These are phyloP conservation scores for Chironomus tepperi DNA, from an alignment of 1,140 invertebrate genomes.

Conservation along the genomic window DNA sequence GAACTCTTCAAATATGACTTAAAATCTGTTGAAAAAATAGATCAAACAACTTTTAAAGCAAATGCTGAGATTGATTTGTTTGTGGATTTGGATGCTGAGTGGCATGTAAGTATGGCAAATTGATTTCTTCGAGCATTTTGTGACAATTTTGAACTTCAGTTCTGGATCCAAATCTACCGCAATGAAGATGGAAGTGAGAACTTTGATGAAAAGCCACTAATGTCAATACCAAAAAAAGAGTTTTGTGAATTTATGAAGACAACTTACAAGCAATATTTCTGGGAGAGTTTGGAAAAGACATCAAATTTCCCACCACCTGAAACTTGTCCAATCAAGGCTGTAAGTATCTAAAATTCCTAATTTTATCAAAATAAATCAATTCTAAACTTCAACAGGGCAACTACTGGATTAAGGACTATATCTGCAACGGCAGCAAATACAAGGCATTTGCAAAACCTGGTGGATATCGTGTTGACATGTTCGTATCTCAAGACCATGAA, in stretches of 20 bases:
- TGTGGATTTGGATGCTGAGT: not conserved
- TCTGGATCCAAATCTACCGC: not conserved
- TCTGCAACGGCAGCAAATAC: not conserved
- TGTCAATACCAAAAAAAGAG: not conserved
- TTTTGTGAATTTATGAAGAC: conserved; percentile 4
- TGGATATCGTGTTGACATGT: not conserved
- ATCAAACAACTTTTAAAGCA: not conserved
- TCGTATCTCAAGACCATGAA: not conserved
- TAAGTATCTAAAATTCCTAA: not conserved
- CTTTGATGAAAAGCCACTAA: not conserved
- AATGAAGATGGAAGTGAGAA: not conserved
- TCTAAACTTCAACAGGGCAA: not conserved
- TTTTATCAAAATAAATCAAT: not conserved
- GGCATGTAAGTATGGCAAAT: conserved; percentile 4
- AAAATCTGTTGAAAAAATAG: not conserved
- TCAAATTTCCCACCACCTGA: not conserved
- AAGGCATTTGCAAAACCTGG: not conserved
- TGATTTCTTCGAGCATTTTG: too few relatives aligned
- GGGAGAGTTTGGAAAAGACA: not conserved
- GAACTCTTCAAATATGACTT: not conserved
- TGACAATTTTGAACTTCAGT: too few relatives aligned
- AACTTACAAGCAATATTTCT: not conserved
- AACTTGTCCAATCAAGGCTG: not conserved
- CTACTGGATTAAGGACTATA: not conserved
- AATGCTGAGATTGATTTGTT: not conserved